Evolutionary conservation across 1,140 invertebrate species (phyloP).

Genomic region (Zaprionus ghesquierei): DNA sequence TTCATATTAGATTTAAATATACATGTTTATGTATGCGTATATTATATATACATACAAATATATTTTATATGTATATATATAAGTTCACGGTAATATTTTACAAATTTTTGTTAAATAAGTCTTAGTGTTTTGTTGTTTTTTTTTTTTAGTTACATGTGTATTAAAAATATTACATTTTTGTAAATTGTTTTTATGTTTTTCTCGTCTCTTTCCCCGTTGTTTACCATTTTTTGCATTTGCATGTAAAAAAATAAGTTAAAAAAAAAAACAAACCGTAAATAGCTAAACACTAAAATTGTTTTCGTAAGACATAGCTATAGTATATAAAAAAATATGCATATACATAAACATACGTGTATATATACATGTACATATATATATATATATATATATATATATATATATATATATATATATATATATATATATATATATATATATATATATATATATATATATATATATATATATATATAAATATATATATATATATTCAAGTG

Average conservation of each 20-base stretch:
- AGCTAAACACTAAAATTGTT: constrained; percentile 66
- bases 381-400: constrained; percentile 26
- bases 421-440: constrained; percentile 37
- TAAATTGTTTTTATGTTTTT: constrained; percentile 36
- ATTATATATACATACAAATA: background rate
- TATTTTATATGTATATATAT: constrained; percentile 31
- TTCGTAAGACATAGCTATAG: constrained; percentile 32
- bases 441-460: constrained; percentile 24
- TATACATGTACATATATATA: background rate
- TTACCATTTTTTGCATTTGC: constrained; percentile 31
- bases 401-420: constrained; percentile 27
- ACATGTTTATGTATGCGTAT: constrained; percentile 17
- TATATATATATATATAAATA: constrained; percentile 28
- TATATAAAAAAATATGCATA: constrained; percentile 72
- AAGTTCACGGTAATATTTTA: constrained; percentile 69
- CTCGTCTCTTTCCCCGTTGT: constrained; percentile 28
- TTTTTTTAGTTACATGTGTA: constrained; percentile 65
- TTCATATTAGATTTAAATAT: constrained; percentile 42
- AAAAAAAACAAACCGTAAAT: constrained; percentile 67
- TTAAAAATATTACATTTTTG: constrained; percentile 74
- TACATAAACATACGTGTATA: constrained; percentile 34
- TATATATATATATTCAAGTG: constrained; percentile 22
- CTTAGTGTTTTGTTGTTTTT: constrained; percentile 66
- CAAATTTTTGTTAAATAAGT: constrained; percentile 74
- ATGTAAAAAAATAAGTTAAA: constrained; percentile 65